Conservation (phyloP, 1,140 invertebrate genomes). For the Leptinotarsa defecta region DNA sequence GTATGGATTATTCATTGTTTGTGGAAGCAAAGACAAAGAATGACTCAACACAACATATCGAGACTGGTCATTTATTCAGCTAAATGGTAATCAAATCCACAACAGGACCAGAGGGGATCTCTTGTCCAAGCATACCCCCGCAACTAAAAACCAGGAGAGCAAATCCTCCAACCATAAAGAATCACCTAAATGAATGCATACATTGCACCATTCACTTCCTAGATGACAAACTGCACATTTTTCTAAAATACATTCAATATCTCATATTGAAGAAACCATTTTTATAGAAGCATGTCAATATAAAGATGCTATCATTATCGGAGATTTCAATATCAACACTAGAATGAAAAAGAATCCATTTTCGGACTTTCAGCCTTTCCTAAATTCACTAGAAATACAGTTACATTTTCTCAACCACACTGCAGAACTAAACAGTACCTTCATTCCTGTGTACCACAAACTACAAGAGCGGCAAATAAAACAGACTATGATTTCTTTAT, state of each 20-base stretch:
- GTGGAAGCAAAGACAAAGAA: conserved; percentile 21
- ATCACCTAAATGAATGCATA: conserved; percentile 16
- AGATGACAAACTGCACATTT: conserved; percentile 23
- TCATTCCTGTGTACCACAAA: too few species aligned
- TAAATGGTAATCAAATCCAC: conserved; percentile 2
- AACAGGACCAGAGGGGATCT: conserved; percentile 25
- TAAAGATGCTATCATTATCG: conserved; percentile 21
- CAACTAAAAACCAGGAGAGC: conserved; percentile 11
- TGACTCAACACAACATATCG: background rate
- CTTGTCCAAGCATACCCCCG: conserved; percentile 14
- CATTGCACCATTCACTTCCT: conserved; percentile 19
- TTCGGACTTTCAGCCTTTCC: too few species aligned
- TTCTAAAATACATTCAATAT: conserved; percentile 11
- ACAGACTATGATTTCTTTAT: too few species aligned
- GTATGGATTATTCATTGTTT: conserved; percentile 16
- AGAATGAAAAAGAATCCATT: conserved; percentile 13
- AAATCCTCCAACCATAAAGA: conserved; percentile 26
- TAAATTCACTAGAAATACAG: too few species aligned
- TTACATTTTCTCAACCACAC: background rate
- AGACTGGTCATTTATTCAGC: conserved; percentile 22
- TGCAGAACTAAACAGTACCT: background rate
- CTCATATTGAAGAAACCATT: conserved; percentile 12
- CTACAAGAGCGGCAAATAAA: too few species aligned
- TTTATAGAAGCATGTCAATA: conserved; percentile 20
- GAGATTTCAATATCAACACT: conserved; percentile 19